These are phyloP conservation scores for Thamnophis elegans DNA, from an alignment of 2,797 vertebrate genomes.

Conservation along the genomic window DNA sequence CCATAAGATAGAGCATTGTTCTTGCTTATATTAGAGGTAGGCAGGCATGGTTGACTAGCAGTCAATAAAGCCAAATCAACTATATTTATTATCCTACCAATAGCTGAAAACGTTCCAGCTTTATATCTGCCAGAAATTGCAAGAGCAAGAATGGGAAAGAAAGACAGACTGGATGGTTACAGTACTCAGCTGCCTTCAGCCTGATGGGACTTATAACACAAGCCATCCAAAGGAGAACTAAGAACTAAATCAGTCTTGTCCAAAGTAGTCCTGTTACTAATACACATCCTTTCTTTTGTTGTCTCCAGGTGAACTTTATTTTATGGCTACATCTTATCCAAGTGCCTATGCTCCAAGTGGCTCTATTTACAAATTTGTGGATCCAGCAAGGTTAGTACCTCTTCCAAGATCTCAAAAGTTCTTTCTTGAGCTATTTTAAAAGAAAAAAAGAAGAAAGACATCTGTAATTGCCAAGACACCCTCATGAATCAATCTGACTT, in stretches of 20 bases:
- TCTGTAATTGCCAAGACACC: not conserved
- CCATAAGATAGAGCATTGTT: not conserved
- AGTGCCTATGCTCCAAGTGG: constrained; percentile 75
- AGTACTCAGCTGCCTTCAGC: not conserved
- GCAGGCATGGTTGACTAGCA: not conserved
- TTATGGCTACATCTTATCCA: constrained; percentile 81
- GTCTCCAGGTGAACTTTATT: constrained; percentile 82
- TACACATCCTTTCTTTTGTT: not conserved
- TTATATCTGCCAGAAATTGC: not conserved
- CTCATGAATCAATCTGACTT: not conserved
- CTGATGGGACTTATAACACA: not conserved
- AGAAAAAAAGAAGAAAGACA: not conserved
- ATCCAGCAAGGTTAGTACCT: constrained; percentile 81
- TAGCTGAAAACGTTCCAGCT: not conserved
- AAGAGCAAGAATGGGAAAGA: not conserved
- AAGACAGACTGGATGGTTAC: not conserved
- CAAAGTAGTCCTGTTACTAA: not conserved
- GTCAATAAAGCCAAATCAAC: not conserved
- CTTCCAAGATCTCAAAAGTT: constrained; percentile 4
- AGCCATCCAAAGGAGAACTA: not conserved
- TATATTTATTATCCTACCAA: not conserved
- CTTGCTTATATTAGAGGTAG: not conserved
- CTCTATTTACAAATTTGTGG: constrained; percentile 82
- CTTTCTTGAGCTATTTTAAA: not conserved
- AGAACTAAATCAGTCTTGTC: constrained; percentile 5